Evolutionary conservation across 2,113 vertebrate species (phyloP), one percentile per base, ranked within the genome.

Genomic region (Nibea albiflora): DNA sequence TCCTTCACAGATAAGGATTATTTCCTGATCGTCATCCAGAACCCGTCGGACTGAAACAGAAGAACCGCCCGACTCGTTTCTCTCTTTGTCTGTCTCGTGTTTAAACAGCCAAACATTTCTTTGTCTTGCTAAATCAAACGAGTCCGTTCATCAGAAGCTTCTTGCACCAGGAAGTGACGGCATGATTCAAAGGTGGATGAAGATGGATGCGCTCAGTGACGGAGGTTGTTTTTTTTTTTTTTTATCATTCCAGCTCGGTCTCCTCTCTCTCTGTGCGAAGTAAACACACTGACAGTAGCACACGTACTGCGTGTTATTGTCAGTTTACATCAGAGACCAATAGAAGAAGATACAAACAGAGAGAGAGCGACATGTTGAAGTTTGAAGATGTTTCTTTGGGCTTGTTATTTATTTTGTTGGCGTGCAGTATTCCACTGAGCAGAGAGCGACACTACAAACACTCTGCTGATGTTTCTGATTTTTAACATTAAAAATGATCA

Each of bases 11-110:
- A 99, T 94, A 99, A 99, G 93, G 98, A 99, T 91, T 99, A 98
- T 88, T 97, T 99, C 94, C 87, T 99, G 93, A 98, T 99, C 64
- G 97, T 99, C 91, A 96, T 99, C 88, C 98, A 99, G 95, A 98
- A 97, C 83, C 97, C 97, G 4, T 96, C 96, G 2, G 97, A 97
- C 88, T 99, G 93, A 92, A 69, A 2, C 19, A 89, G 90, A 56
- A 31, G 72, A 17, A 57, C 1, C 11, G 4, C 15, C 19, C 16
- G 9, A 47, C 47, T 60, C 60, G 3, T 63, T 52, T 0, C 56
- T 44, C 54, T 76, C 39, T 64, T 22, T 76, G 20, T 70, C 24
- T 9, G 4, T 80, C 66, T 80, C 42, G 28, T 76, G 63, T 80
- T 78, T 66, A 78, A 84, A 87, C 53, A 15, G 57, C 67, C 67